These are phyloP conservation scores for Notarius quadriscutis DNA, from an alignment of 2,113 vertebrate species.

Conservation along the genomic window DNA sequence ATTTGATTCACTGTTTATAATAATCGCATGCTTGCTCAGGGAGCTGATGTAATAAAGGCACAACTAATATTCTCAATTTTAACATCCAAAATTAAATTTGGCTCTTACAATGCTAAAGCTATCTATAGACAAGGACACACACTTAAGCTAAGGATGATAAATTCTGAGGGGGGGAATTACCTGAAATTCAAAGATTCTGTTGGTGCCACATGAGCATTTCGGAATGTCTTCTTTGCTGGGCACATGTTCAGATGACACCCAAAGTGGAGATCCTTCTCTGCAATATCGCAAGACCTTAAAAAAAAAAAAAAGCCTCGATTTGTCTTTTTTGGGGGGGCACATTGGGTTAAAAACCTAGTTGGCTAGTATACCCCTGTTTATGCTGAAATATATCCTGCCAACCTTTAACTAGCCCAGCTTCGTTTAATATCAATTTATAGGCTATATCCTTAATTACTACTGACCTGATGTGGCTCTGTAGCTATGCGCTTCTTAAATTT, in stretches of 20 bases:
- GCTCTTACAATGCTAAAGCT: no score
- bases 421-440: not conserved
- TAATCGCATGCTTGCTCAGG: not conserved
- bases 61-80: not conserved
- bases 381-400: not conserved
- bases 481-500: slow-evolving; percentile 82
- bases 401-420: not conserved
- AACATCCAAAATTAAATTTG: no score
- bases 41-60: not conserved
- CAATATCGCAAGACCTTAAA: slow-evolving; percentile 89
- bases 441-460: slow-evolving; percentile 22
- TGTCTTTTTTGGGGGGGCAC: not conserved
- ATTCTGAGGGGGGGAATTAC: slow-evolving; percentile 61
- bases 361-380: not conserved
- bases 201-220: slow-evolving; percentile 85
- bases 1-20: not conserved
- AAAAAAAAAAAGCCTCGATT: not conserved
- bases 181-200: slow-evolving; percentile 93
- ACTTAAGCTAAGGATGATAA: no score
- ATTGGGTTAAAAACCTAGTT: not conserved
- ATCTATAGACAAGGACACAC: no score
- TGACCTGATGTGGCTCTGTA: slow-evolving; percentile 88
- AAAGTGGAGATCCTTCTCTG: slow-evolving; percentile 80
- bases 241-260: slow-evolving; percentile 85
- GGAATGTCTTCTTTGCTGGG: slow-evolving; percentile 83